Base-by-base conservation (phyloP, 2,888 invertebrate genomes). In the Cephus pygmeus region DNA sequence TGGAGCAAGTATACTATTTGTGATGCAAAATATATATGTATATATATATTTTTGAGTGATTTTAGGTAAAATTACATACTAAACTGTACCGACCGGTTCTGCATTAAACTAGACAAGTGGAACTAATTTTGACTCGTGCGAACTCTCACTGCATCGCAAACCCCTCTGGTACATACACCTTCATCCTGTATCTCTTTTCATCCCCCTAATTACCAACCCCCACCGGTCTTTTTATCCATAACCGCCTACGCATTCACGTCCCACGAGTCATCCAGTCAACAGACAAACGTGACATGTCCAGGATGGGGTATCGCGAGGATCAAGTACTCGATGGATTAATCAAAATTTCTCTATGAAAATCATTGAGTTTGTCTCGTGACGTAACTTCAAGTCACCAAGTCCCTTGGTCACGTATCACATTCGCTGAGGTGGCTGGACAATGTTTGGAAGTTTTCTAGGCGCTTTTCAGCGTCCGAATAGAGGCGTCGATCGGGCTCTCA, bases 61-160 rank as follows among this genome's bases (percentile, higher is more conserved):
- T 56, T 23, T 23, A 56, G 9, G 23, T 56, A 23, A 56, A 56
- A 56, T 56, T 2, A 56, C 23, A 23, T 56, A 23, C 23, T 6
- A 23, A 23, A 23, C 56, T 71, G 12, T 33, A 71, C 4, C 31
- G 12, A 31, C 71, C 15, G 71, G 2, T n/a, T n/a, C 35, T 12
- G 11, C 71, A 15, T 15, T 31, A 71, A 33, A 31, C 31, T 71
- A 23, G 9, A 84, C 83, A 84, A 85, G 83, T 82, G 85, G 75
- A 83, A 82, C 85, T 85, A 85, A 85, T 85, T 85, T 85, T 84
- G 83, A 85, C 85, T 85, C 85, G 84, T 80, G 81, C 75, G 76
- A 77, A 77, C 77, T 77, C 80, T 77, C 76, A 69, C 36, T 80
- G 75, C 79, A 79, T 78, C 76, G 79, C 79, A 30, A 40, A 73